Base-by-base conservation (phyloP, 2,888 invertebrate genomes). In the Dorcus hopei region DNA sequence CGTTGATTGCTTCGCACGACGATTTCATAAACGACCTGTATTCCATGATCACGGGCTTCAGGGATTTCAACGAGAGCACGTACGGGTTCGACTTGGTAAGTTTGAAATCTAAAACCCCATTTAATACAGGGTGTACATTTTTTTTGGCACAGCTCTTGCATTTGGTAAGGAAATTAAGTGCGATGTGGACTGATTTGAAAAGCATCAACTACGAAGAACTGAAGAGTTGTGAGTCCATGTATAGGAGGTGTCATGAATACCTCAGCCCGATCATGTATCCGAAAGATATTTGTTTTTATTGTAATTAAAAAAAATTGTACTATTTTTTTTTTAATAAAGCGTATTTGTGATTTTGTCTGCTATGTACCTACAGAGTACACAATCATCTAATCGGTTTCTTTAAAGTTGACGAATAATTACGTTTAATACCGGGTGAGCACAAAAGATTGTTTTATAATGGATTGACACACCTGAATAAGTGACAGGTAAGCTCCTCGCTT, bases 11-110 rank as follows among this genome's bases (percentile, higher is more conserved):
- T 14, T 68, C 73, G 3, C 77, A 79, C 58, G 63, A 64, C 3
- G 65, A 70, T 50, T 79, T 75, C 61, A 71, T 78, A n/a, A 63
- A 65, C n/a, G 58, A 64, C 1, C 39, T 74, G n/a, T 65, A 72
- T 58, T 54, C 47, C 4, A 64, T 65, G 45, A 65, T 73, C n/a
- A 56, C 56, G 49, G 49, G 61, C 52, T 58, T 71, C 58, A 63
- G 69, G 49, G 66, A 72, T 55, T 67, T 68, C 54, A 66, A 71
- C 23, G 57, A 59, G 42, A 58, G 66, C 14, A 42, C 61, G 19
- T 64, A 65, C 33, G 72, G 73, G 26, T 71, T 73, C 59, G 61
- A 66, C 62, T 67, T 68, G 62, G 77, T 76, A 68, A 70, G 67
- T 68, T 49, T 14, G 14, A 14, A 14, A 14, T 14, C 14, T 14